phyloP scores from a whole-genome alignment of 2,797 vertebrate genomes.

The Myotis findleyi region DNA sequence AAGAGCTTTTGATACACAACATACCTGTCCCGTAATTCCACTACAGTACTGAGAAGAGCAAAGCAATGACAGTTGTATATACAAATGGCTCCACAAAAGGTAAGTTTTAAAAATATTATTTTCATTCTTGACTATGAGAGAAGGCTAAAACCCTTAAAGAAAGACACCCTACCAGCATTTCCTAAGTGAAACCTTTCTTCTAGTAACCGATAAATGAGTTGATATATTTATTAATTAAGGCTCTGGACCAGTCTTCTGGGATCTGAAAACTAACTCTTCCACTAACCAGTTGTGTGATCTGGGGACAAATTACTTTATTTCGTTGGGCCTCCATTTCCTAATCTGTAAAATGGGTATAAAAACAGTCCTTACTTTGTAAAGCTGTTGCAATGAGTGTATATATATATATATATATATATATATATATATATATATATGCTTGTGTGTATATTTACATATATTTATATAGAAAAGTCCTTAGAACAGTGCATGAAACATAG shows the following conservation, averaged over 20 bases:
- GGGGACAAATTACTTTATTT: not conserved
- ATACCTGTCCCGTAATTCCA: not conserved
- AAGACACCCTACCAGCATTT: not conserved
- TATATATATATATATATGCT: not conserved
- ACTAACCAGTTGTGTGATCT: not conserved
- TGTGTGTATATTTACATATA: not conserved
- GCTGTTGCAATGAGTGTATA: not conserved
- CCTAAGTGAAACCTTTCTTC: conserved; percentile 45
- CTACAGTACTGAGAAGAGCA: not conserved
- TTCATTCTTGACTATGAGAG: not conserved
- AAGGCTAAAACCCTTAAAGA: conserved; percentile 11
- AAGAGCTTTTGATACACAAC: not conserved
- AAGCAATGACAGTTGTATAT: not conserved
- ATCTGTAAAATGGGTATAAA: not conserved
- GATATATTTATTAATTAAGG: conserved; percentile 31
- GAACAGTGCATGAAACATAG: not conserved
- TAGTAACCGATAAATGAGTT: not conserved
- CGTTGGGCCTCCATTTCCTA: not conserved
- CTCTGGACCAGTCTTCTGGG: not conserved
- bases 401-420: too few species aligned
- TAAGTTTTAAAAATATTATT: conserved; percentile 5
- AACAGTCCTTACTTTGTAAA: not conserved
- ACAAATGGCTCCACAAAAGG: not conserved
- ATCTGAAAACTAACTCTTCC: not conserved
- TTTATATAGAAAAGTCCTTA: not conserved